These are phyloP conservation scores for Erethizon dorsatum DNA, from an alignment of 2,797 vertebrate genomes.

Conservation along the genomic window DNA sequence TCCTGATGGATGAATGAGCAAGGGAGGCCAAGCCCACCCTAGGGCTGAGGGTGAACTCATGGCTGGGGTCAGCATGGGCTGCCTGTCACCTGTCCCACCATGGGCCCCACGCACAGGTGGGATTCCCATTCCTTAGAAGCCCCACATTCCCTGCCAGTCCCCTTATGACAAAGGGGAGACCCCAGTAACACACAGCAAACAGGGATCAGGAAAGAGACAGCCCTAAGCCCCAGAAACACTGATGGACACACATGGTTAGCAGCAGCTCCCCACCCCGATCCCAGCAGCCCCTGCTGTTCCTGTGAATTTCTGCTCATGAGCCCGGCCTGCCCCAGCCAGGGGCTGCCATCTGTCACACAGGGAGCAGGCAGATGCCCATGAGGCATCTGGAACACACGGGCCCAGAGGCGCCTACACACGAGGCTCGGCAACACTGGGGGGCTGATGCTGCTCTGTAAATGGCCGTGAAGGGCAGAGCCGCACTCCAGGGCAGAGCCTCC, in stretches of 20 bases:
- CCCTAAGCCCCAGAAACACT: neutral
- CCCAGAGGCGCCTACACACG: neutral
- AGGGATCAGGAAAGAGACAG: neutral
- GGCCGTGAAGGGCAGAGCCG: neutral
- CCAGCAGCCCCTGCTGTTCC: neutral
- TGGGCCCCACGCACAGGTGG: neutral
- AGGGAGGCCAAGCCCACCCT: neutral
- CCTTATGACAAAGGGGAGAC: neutral
- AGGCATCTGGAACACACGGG: neutral
- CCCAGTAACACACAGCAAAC: neutral
- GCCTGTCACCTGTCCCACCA: neutral
- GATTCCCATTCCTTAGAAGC: neutral
- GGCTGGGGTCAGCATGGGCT: neutral
- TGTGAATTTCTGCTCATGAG: neutral
- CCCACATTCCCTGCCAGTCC: neutral
- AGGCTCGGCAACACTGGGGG: no score
- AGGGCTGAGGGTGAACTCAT: neutral
- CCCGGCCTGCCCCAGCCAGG: neutral
- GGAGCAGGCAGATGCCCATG: neutral
- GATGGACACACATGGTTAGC: neutral
- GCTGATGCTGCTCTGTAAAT: neutral
- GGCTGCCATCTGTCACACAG: neutral
- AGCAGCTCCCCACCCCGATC: neutral
- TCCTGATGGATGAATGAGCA: neutral
- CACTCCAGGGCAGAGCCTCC: neutral